Evolutionary conservation across 35 echinoderm and acorn worm genomes (phyloP), one percentile per base, ranked within the genome.

Genomic region (Lytechinus variegatus): DNA sequence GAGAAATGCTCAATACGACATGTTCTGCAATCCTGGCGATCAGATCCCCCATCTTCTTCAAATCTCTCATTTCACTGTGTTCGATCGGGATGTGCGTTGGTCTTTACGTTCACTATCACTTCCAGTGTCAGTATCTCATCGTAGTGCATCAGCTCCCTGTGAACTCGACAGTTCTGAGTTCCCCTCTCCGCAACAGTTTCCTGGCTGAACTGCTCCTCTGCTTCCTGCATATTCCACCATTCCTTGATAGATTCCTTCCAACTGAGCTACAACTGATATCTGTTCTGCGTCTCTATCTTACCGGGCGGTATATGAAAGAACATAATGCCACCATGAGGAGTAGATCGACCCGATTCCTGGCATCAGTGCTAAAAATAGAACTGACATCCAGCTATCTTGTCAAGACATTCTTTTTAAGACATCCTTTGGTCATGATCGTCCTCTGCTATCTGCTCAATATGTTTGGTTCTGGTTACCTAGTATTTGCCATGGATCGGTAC

Each of bases 271-370:
- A 44, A 44, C 33, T 44, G 33, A 44, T 44, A 44, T 44, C 33
- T 51, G n/a, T 19, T 51, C 86, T 87, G 24, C 86, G 86, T 51
- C 86, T 87, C 8, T 87, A 87, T n/a, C 33, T 87, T 10, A 87
- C 86, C 9, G 86, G 9, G 9, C 7, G 8, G 8, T 10, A 10
- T 51, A 87, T 87, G 86, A 10, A 8, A 51, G 86, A 87, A 87
- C 86, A 87, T 19, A 87, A 87, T 87, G 86, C 24, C n/a, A 87
- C n/a, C 9, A 87, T 87, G 86, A 27, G 86, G 11, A 87, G n/a
- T 9, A 87, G n/a, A 87, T 10, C 7, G 7, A 19, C 86, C 24
- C 86, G 33, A 44, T 44, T 44, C 33, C 33, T 44, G 33, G 33
- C 33, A 44, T 44, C 33, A 44, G 33, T 44, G 33, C 33, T 44